Conservation (phyloP, 2,797 vertebrate species). For the Margarornis squamiger region DNA sequence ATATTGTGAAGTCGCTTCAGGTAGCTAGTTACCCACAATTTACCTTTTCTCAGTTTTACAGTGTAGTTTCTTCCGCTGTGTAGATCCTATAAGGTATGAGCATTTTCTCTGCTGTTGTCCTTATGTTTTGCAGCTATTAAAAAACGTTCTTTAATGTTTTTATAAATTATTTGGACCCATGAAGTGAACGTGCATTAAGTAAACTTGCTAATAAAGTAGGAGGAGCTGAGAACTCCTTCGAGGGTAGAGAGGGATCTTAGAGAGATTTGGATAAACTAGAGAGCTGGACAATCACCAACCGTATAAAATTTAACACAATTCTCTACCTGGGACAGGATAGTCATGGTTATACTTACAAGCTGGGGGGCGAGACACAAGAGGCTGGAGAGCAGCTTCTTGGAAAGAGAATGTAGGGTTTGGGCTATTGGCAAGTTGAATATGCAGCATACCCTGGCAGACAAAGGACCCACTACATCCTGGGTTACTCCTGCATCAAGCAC, state of each 20-base stretch:
- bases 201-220: neutral
- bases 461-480: neutral
- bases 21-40: neutral
- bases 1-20: neutral
- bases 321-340: neutral
- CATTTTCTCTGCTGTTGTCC: neutral
- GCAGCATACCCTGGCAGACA: neutral
- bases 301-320: neutral
- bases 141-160: neutral
- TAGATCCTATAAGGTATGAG: neutral
- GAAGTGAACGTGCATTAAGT: neutral
- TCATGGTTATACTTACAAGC: accelerated
- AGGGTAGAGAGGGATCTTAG: neutral
- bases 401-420: neutral
- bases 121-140: neutral
- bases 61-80: neutral
- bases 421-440: neutral
- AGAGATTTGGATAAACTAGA: neutral
- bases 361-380: neutral
- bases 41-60: neutral
- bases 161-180: neutral
- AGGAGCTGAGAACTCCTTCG: neutral
- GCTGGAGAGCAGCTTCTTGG: accelerated
- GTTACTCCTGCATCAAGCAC: neutral
- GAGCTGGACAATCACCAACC: neutral